Evolutionary conservation across 2,797 vertebrate genomes (phyloP).

Genomic region (Siniperca undulata): DNA sequence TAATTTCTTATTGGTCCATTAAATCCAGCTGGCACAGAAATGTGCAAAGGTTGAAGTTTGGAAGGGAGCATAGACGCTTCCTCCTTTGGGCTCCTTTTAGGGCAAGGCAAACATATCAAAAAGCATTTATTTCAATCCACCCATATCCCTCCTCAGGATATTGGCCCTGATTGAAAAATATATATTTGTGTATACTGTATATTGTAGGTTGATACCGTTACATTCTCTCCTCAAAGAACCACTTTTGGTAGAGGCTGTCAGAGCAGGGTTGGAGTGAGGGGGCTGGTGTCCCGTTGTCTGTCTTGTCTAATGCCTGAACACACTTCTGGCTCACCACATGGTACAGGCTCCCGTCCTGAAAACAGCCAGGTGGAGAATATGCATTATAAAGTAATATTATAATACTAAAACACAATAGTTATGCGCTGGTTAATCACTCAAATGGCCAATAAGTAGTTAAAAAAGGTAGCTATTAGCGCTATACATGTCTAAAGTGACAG

Average conservation of each 20-base stretch:
- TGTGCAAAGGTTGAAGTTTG: slow-evolving; percentile 26
- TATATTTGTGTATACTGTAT: not conserved
- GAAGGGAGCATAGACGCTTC: not conserved
- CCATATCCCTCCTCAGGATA: not conserved
- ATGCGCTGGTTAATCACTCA: not conserved
- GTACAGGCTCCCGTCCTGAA: slow-evolving; percentile 90
- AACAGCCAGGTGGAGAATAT: slow-evolving; percentile 12
- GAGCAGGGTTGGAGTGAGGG: slow-evolving; percentile 89
- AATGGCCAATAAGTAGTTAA: not conserved
- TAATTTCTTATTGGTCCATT: slow-evolving; percentile 18
- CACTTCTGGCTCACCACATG: slow-evolving; percentile 91
- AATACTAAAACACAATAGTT: not conserved
- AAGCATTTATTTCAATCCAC: slow-evolving; percentile 4
- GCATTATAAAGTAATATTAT: not conserved
- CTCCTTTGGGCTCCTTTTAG: slow-evolving; percentile 30
- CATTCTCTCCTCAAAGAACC: slow-evolving; percentile 92
- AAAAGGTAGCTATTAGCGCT: not conserved
- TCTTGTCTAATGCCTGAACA: slow-evolving; percentile 85
- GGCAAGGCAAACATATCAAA: slow-evolving; percentile 20
- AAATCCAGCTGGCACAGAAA: slow-evolving; percentile 47
- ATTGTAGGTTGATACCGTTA: slow-evolving; percentile 33
- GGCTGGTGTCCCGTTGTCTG: slow-evolving; percentile 81
- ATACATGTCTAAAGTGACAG: too few species aligned
- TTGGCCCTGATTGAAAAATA: not conserved
- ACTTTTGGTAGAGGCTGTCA: slow-evolving; percentile 87